Conservation (phyloP, 2,888 invertebrate species). For the Dasypolia templi region DNA sequence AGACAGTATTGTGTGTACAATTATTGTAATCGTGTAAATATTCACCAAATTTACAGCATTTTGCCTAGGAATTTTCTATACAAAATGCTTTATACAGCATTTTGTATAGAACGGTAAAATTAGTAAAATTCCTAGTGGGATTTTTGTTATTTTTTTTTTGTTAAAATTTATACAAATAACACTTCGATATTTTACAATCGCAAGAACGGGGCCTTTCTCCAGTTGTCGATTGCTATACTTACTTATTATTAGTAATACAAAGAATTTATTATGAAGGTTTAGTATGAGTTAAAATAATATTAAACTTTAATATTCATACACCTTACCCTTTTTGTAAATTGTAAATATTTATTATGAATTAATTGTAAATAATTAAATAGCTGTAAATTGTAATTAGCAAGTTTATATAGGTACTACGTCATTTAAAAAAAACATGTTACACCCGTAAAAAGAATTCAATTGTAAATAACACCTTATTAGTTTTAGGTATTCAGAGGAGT, state of each 20-base stretch:
- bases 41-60: background rate
- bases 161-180: background rate
- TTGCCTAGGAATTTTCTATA: background rate
- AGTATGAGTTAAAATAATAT: slow-evolving; percentile 2
- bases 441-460: no score
- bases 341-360: background rate
- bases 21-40: background rate
- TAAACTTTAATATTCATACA: slow-evolving; percentile 12
- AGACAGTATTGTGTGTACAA: background rate
- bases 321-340: slow-evolving; percentile 19
- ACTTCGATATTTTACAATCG: background rate
- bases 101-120: no score
- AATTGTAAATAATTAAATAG: background rate
- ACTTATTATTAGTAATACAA: slow-evolving; percentile 1
- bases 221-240: background rate
- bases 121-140: no score
- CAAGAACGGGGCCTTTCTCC: background rate
- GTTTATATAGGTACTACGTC: no score
- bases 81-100: no score
- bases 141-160: background rate
- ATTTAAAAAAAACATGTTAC: no score
- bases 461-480: no score
- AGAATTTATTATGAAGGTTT: background rate
- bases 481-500: no score
- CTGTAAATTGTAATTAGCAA: background rate